Base-by-base conservation (phyloP, 53 echinoderm and acorn worm species). In the Apostichopus leukothele region DNA sequence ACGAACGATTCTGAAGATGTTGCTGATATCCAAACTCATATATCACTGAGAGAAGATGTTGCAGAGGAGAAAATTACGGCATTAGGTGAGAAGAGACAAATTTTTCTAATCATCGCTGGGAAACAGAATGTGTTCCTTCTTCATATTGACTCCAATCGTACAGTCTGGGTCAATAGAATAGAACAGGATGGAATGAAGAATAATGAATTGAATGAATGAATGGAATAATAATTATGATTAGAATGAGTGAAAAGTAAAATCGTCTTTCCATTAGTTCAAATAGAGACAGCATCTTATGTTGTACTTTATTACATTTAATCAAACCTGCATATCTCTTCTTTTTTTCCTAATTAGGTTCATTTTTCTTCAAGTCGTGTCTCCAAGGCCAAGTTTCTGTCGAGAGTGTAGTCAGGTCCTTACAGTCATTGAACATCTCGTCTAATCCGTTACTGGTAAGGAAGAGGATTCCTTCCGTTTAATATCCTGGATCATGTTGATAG, bases 341-440 rank as follows among this genome's bases (percentile, higher is more conserved):
- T 57, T 0, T 57, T 7, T 57, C 13, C 18, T 18, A 71, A 4
- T 16, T 83, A 99, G 99, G 99, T 52, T 89, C 89, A 80, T 99
- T 94, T 92, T 59, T 99, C 66, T 99, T 96, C 81, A 89, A 83
- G 61, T 79, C 94, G 10, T 94, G 95, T 89, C 68, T 99, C 52
- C 87, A 89, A 75, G 94, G 95, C 19, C 89, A 89, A 55, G 89
- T 96, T 52, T 86, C 93, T 19, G 91, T 92, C 3, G 26, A 71
- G 60, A 93, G 93, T 59, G 67, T 99, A 53, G 53, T 80, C 21
- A 55, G 52, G 53, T 52, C 51, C 19, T 53, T 88, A 20, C 52
- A 81, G 60, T 77, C 66, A 67, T 78, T 93, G 75, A 89, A 91
- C 67, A 93, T 95, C 22, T 86, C 86, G 12, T 63, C 95, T 9